These are phyloP conservation scores for Ectropis grisescens DNA, from an alignment of 1,140 invertebrate species.

Conservation along the genomic window DNA sequence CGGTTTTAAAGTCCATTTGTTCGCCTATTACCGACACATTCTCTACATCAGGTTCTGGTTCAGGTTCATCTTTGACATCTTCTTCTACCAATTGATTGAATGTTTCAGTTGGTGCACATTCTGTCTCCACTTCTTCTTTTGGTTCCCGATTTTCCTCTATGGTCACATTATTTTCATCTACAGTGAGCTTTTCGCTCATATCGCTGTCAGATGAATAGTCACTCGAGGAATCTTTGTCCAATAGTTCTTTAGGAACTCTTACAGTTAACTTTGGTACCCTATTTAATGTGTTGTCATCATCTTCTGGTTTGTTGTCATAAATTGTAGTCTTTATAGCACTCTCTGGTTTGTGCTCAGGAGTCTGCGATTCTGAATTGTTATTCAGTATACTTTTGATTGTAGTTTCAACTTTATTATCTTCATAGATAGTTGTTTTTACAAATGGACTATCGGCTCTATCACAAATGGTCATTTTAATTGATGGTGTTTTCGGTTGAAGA, in stretches of 20 bases:
- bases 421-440: constrained; percentile 60
- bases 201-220: constrained; percentile 71
- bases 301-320: constrained; percentile 59
- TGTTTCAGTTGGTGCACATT: constrained; percentile 1
- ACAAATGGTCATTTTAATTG: constrained; percentile 64
- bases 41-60: constrained; percentile 1
- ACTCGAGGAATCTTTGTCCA: constrained; percentile 66
- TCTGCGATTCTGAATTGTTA: constrained; percentile 41
- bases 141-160: constrained; percentile 17
- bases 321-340: constrained; percentile 53
- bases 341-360: constrained; percentile 34
- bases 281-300: constrained; percentile 56
- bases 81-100: constrained; percentile 3
- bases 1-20: constrained; percentile 31
- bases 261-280: constrained; percentile 65
- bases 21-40: constrained; percentile 7
- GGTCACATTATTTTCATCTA: constrained; percentile 40
- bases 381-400: constrained; percentile 45
- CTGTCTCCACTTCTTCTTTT: constrained; percentile 4
- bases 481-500: constrained; percentile 26
- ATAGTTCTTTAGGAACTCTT: constrained; percentile 62
- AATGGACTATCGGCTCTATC: constrained; percentile 61
- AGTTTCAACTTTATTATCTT: constrained; percentile 43
- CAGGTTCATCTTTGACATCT: constrained; percentile 9
- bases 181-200: constrained; percentile 71